Evolutionary conservation across 2,888 invertebrate genomes (phyloP).

Genomic region (Synanthedon vespiformis): DNA sequence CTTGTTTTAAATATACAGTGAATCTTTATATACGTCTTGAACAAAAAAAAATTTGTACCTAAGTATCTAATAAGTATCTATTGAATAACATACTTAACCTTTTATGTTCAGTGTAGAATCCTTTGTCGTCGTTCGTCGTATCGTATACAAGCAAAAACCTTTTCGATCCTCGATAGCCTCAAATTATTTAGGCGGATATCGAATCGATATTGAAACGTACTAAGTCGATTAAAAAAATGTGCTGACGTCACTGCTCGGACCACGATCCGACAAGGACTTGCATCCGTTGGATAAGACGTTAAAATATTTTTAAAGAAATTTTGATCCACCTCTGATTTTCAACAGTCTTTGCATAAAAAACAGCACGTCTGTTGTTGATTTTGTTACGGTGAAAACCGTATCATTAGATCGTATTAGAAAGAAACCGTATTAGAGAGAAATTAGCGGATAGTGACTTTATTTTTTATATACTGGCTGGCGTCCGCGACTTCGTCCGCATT

Average conservation of each 20-base stretch:
- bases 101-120: not conserved
- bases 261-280: constrained; percentile 8
- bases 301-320: too few species aligned
- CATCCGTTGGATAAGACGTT: not conserved
- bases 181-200: constrained; percentile 50
- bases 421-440: too few species aligned
- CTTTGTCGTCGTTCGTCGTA: constrained; percentile 8
- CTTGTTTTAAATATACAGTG: not conserved
- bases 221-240: constrained; percentile 42
- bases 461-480: too few species aligned
- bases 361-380: too few species aligned
- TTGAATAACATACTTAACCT: not conserved
- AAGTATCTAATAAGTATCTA: not conserved
- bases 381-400: too few species aligned
- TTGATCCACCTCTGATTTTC: too few species aligned
- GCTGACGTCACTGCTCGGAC: constrained; percentile 42
- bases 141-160: constrained; percentile 27
- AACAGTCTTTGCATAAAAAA: too few species aligned
- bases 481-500: too few species aligned
- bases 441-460: too few species aligned
- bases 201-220: constrained; percentile 48
- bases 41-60: too few species aligned
- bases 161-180: constrained; percentile 34
- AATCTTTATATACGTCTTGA: too few species aligned
- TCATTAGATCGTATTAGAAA: too few species aligned